Conservation (phyloP, 2,888 invertebrate species). For the Sthenelais limicola region DNA sequence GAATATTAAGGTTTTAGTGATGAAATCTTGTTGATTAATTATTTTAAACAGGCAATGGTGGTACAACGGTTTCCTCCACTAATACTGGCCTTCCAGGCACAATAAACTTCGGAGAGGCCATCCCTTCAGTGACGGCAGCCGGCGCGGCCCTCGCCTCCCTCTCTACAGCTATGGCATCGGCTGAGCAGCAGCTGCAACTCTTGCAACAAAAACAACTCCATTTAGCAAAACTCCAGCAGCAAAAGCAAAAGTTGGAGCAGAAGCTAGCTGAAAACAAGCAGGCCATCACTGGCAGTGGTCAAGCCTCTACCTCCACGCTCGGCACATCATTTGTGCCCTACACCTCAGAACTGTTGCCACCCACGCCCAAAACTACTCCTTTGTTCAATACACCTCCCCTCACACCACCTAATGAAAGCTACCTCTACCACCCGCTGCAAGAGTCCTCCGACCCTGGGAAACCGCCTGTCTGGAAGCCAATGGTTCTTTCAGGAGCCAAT, state of each 20-base stretch:
- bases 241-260: conserved; percentile 52
- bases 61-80: neutral
- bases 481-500: too few relatives aligned
- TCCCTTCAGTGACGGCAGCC: conserved; percentile 53
- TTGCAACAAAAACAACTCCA: conserved; percentile 56
- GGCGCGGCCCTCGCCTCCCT: conserved; percentile 57
- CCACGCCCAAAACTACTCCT: conserved; percentile 72
- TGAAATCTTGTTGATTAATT: too few relatives aligned
- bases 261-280: conserved; percentile 60
- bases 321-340: neutral
- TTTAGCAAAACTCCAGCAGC: conserved; percentile 60
- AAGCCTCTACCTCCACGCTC: neutral
- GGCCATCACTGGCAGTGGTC: conserved; percentile 11
- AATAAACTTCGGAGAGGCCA: conserved; percentile 64
- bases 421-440: conserved; percentile 29
- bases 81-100: conserved; percentile 60
- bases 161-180: conserved; percentile 58
- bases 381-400: conserved; percentile 69
- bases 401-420: conserved; percentile 60
- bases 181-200: conserved; percentile 61
- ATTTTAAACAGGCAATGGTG: conserved; percentile 4
- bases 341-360: conserved; percentile 60
- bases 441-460: conserved; percentile 41
- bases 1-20: too few relatives aligned
- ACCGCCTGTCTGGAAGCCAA: conserved; percentile 43